Evolutionary conservation across 92 coral and sea anemone genomes (phyloP).

Genomic region (Pocillopora grandis): DNA sequence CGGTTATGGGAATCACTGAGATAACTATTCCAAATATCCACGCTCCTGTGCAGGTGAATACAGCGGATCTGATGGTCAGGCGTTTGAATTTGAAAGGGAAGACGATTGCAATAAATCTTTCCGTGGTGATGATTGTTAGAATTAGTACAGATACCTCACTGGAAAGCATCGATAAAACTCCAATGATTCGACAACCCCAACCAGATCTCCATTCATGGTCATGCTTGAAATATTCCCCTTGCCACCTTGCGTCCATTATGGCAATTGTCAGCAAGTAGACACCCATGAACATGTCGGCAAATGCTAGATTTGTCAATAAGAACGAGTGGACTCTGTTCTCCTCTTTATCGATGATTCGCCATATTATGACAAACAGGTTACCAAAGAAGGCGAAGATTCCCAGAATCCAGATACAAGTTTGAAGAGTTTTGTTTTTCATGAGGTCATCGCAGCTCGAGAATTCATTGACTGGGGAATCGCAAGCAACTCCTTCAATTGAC

Average conservation of each 20-base stretch:
- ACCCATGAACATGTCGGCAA: slow-evolving; percentile 72
- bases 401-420: slow-evolving; percentile 63
- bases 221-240: slow-evolving; percentile 70
- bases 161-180: slow-evolving; percentile 67
- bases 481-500: slow-evolving; percentile 40
- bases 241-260: slow-evolving; percentile 65
- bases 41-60: slow-evolving; percentile 15
- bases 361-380: slow-evolving; percentile 55
- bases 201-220: slow-evolving; percentile 73
- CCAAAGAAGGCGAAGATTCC: slow-evolving; percentile 62
- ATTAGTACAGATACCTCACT: slow-evolving; percentile 64
- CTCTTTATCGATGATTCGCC: slow-evolving; percentile 45
- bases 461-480: slow-evolving; percentile 56
- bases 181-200: slow-evolving; percentile 60
- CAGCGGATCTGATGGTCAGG: slow-evolving; percentile 32
- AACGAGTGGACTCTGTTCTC: slow-evolving; percentile 48
- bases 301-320: slow-evolving; percentile 59
- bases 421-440: slow-evolving; percentile 64
- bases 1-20: slow-evolving; percentile 48
- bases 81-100: slow-evolving; percentile 59
- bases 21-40: slow-evolving; percentile 40
- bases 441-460: slow-evolving; percentile 79
- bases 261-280: slow-evolving; percentile 60
- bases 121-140: slow-evolving; percentile 60
- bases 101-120: slow-evolving; percentile 64